These are phyloP conservation scores for Actinostola sp. DNA, from an alignment of 92 coral and sea anemone species.

Conservation along the genomic window DNA sequence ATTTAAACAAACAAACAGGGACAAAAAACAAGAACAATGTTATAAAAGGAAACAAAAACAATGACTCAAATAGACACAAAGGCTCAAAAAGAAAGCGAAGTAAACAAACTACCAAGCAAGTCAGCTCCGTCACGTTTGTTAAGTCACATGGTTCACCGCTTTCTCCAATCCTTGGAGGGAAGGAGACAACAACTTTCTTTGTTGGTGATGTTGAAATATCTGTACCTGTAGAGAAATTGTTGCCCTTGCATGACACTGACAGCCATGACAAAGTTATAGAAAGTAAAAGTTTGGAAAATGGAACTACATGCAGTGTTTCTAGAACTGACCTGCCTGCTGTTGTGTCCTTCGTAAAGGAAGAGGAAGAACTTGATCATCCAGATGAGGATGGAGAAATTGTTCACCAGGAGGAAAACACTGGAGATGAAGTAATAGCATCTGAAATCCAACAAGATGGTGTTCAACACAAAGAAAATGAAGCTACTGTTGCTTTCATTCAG, in stretches of 20 bases:
- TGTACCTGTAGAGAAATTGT: slow-evolving; percentile 61
- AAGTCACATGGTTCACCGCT: neutral
- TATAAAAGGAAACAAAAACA: neutral
- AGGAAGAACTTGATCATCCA: neutral
- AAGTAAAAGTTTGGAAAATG: neutral
- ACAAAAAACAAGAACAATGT: neutral
- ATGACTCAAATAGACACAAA: neutral
- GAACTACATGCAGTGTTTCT: too few species aligned
- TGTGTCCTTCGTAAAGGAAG: neutral
- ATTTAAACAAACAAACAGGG: too few species aligned
- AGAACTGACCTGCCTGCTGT: neutral
- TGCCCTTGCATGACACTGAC: neutral
- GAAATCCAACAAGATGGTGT: neutral
- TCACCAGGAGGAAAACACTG: neutral
- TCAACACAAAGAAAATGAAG: too few species aligned
- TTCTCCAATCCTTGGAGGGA: slow-evolving; percentile 6
- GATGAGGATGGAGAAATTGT: neutral
- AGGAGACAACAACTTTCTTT: slow-evolving; percentile 48
- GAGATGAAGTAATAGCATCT: neutral
- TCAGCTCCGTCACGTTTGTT: slow-evolving; percentile 1
- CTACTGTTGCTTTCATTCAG: too few species aligned
- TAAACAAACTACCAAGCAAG: slow-evolving; percentile 1
- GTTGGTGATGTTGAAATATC: slow-evolving; percentile 82
- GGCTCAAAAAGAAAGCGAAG: neutral
- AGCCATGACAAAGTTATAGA: neutral